Evolutionary conservation across 2,797 vertebrate genomes (phyloP).

Genomic region (Denticeps clupeoides): DNA sequence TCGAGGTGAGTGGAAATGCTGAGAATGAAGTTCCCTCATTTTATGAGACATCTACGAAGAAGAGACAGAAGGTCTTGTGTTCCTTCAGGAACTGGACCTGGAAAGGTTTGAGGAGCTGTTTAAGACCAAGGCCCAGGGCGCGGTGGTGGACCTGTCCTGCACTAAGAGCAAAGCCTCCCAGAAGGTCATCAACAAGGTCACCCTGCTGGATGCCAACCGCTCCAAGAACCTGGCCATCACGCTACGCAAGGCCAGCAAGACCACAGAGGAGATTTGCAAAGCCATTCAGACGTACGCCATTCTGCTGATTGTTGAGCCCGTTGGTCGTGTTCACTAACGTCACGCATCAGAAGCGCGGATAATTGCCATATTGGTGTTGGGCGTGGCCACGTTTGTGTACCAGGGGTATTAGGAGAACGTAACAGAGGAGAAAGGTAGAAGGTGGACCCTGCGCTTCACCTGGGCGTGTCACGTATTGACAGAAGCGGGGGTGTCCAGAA

Average conservation of each 20-base stretch:
- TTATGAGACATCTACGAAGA: not conserved
- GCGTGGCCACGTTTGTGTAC: no score
- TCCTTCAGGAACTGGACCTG: slow-evolving; percentile 77
- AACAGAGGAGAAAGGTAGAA: no score
- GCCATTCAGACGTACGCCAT: slow-evolving; percentile 81
- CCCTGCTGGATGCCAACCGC: slow-evolving; percentile 84
- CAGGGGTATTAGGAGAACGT: no score
- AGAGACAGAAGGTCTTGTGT: not conserved
- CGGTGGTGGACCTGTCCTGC: slow-evolving; percentile 71
- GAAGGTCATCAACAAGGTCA: slow-evolving; percentile 77
- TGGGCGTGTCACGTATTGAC: no score
- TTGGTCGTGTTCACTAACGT: no score
- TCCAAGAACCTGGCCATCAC: slow-evolving; percentile 97
- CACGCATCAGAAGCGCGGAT: no score
- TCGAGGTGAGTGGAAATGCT: slow-evolving; percentile 88
- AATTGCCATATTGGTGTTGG: no score
- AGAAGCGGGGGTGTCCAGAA: no score
- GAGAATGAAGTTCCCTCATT: no score
- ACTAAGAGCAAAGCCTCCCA: slow-evolving; percentile 81
- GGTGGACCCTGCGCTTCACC: no score
- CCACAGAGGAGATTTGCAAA: slow-evolving; percentile 86
- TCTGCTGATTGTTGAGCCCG: not conserved
- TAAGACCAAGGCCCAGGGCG: slow-evolving; percentile 92
- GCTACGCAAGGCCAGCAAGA: slow-evolving; percentile 80
- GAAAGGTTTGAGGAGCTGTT: slow-evolving; percentile 92